Evolutionary conservation across 2,113 vertebrate genomes (phyloP), one percentile per base, ranked within the genome.

Genomic region (Chelonoidis abingdonii): DNA sequence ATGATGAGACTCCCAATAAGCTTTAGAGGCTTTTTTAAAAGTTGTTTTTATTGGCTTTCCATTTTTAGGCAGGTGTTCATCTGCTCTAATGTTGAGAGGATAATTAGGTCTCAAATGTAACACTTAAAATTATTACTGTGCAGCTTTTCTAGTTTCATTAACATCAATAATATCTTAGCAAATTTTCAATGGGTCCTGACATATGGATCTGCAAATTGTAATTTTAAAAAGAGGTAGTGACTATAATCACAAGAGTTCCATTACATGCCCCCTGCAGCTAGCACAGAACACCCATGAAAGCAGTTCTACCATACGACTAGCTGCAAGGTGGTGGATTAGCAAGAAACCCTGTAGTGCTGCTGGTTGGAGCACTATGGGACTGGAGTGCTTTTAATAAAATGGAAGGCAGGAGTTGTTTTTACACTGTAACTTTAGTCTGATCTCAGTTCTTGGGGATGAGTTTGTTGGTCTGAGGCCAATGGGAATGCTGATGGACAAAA

Each of bases 271-370:
- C 69, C 80, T 92, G 89, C 81, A 89, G 92, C 49, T 25, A 62
- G 44, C 90, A 56, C 56, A 16, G 52, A 13, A n/a, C 17, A 8
- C 29, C 84, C 0, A 0, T n/a, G 80, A 59, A 41, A n/a, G 80
- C 76, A 8, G 38, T 0, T 1, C 82, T 87, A 38, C 41, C 0
- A 0, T 0, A 0, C 1, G 41, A 69, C 44, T 19, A 44, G 50
- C 38, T 24, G 24, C 14, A 11, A 6, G n/a, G 35, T 87, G 57
- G 31, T 27, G 0, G 0, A 47, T 52, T 1, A 0, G 41, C 22
- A 25, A 86, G 76, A 80, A 72, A 27, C 1, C 0, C 41, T 49
- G 29, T 22, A 47, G 50, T 38, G 44, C 4, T 72, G 47, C 78
- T 95, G 87, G 38, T 65, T 80, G 80, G 79, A 87, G 83, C 57